Base-by-base conservation (phyloP, 2,113 vertebrate species). In the Oreocharis arfaki region DNA sequence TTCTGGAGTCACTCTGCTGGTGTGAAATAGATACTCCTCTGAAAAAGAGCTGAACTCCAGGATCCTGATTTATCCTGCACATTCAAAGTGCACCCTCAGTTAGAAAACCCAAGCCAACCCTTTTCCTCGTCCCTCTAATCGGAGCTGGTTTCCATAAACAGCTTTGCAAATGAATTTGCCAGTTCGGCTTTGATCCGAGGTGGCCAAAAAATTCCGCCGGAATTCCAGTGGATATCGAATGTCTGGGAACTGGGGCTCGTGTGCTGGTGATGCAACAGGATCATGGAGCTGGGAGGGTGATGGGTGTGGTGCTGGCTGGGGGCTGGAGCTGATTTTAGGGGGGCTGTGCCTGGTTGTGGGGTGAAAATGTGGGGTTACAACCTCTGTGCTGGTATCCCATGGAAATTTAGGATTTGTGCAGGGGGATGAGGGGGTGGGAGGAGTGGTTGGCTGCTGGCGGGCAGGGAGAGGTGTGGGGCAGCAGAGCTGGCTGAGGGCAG, bases 91-190 rank as follows among this genome's bases (percentile, higher is more conserved):
- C 3, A 59, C 27, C 21, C 84, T 39, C 30, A 18, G 53, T 2
- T 2, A 59, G 59, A 14, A 64, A 75, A 18, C 9, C 9, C 0
- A 23, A 55, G 47, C 63, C 46, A 57, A 0, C 3, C 11, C 7
- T 44, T 63, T 47, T 41, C 17, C 50, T 68, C 9, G 19, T 28
- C 37, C 46, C 49, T 16, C 35, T n/a, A 9, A 24, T 26, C 10
- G 7, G 44, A 32, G 56, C 24, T 55, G 4, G 24, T 8, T 76
- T 60, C 74, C 69, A 32, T 13, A n/a, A 81, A 41, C 13, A 28
- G 17, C 46, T 92, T 74, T 23, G 3, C 16, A 64, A 42, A 89
- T 57, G 35, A 37, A 32, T 60, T 91, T 82, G 37, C 47, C 56
- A 26, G 27, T 1, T 6, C 1, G 10, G 33, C 37, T 89, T 41